Evolutionary conservation across 2,113 vertebrate genomes (phyloP), one percentile per base, ranked within the genome.

Genomic region (Loxodonta africana): DNA sequence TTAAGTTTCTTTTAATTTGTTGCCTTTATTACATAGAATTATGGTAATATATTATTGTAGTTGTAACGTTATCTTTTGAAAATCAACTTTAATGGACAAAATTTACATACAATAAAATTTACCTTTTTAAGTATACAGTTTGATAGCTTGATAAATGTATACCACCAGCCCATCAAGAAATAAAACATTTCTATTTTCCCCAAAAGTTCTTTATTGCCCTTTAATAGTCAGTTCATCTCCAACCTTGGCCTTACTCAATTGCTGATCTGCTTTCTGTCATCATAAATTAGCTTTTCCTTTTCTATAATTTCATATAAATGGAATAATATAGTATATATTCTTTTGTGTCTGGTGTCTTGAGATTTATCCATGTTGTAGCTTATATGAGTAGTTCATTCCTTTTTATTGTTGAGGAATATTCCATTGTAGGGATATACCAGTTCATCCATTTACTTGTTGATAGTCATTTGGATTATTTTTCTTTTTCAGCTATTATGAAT

Each of bases 291-390:
- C 30, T 63, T 88, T 92, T 77, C 83, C 71, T 80, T 88, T 91
- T 91, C 73, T 83, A 0, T 97, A 44, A 83, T 94, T 94, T 92
- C 74, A 48, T 80, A 71, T 85, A 77, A 74, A 60, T 26, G 84
- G 69, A 93, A 44, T 71, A 82, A 65, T 82, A 63, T 2, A n/a
- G 21, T 63, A 21, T 83, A 53, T 83, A 37, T 28, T 80, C 3
- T 73, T 63, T 76, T 63, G 41, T 83, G 63, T 78, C 82, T 94
- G 69, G 26, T n/a, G 90, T 92, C 41, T 93, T 95, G 87, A 91
- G 78, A 84, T 85, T 76, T 91, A 95, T 63, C 60, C 28, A 71
- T 51, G 23, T 80, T 80, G 37, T 48, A 76, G 3, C 21, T 91
- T 93, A 44, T 28, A 78, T 53, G 84, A 92, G 17, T 78, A 57